Evolutionary conservation across 2,888 invertebrate genomes (phyloP).

Genomic region (Aphidius colemani): DNA sequence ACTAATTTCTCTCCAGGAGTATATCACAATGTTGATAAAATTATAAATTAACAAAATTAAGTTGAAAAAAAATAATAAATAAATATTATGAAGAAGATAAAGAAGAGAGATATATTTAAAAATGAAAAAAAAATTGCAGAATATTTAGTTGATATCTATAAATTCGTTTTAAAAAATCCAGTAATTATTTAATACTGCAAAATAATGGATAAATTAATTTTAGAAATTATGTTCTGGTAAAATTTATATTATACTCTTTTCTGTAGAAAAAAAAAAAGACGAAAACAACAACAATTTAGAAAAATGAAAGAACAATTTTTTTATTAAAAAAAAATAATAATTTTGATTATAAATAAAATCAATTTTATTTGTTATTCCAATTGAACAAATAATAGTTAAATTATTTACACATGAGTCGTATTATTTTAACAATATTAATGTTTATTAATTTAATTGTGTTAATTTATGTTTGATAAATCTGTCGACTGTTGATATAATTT

Average conservation of each 20-base stretch:
- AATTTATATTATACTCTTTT: slow-evolving; percentile 56
- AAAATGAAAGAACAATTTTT: slow-evolving; percentile 18
- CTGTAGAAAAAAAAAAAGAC: slow-evolving; percentile 45
- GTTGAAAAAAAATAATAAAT: too few relatives aligned
- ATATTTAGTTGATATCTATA: neutral
- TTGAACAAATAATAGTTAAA: too few relatives aligned
- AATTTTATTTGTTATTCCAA: too few relatives aligned
- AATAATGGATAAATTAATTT: slow-evolving; percentile 29
- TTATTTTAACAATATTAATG: too few relatives aligned
- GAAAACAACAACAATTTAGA: slow-evolving; percentile 36
- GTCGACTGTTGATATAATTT: too few relatives aligned
- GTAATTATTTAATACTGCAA: slow-evolving; percentile 40
- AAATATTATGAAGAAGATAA: slow-evolving; percentile 16
- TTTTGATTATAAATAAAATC: neutral
- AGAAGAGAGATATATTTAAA: slow-evolving; percentile 2
- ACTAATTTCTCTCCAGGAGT: slow-evolving; percentile 21
- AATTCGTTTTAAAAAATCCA: slow-evolving; percentile 33
- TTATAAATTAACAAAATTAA: slow-evolving; percentile 2
- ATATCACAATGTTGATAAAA: slow-evolving; percentile 13
- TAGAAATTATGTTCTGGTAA: slow-evolving; percentile 54
- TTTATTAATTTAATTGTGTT: too few relatives aligned
- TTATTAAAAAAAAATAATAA: slow-evolving; percentile 29
- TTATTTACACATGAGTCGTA: too few relatives aligned
- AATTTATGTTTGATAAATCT: too few relatives aligned
- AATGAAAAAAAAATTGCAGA: slow-evolving; percentile 25